Conservation (phyloP, 2,113 vertebrate species). For the Pedetes capensis region DNA sequence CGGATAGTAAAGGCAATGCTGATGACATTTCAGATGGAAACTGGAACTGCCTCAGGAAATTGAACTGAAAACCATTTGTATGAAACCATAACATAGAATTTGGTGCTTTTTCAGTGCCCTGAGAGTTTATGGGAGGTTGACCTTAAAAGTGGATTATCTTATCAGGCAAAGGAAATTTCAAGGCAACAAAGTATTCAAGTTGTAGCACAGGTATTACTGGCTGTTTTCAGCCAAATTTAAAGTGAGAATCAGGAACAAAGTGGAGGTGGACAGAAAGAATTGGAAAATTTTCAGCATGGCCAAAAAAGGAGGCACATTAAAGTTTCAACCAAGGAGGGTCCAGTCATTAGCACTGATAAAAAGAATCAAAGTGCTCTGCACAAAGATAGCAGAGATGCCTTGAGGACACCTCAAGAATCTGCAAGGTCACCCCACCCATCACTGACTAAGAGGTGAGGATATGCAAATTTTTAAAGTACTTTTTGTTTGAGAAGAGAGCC, state of each 20-base stretch:
- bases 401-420: background rate
- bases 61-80: background rate
- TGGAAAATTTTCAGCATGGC: background rate
- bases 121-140: background rate
- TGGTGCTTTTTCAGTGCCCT: background rate
- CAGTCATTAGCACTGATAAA: background rate
- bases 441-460: background rate
- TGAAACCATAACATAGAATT: too few relatives aligned
- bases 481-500: too few relatives aligned
- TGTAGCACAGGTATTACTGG: background rate
- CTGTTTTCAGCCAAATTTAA: background rate
- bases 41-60: background rate
- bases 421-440: background rate
- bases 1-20: background rate
- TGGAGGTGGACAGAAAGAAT: background rate
- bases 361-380: background rate
- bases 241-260: background rate
- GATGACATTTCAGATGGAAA: background rate
- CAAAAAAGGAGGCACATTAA: background rate
- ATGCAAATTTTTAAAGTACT: background rate
- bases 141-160: background rate
- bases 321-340: background rate
- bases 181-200: background rate
- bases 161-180: background rate
- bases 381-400: rapidly evolving